phyloP scores from a whole-genome alignment of 2,113 vertebrate species.

The Centropus unirufus region DNA sequence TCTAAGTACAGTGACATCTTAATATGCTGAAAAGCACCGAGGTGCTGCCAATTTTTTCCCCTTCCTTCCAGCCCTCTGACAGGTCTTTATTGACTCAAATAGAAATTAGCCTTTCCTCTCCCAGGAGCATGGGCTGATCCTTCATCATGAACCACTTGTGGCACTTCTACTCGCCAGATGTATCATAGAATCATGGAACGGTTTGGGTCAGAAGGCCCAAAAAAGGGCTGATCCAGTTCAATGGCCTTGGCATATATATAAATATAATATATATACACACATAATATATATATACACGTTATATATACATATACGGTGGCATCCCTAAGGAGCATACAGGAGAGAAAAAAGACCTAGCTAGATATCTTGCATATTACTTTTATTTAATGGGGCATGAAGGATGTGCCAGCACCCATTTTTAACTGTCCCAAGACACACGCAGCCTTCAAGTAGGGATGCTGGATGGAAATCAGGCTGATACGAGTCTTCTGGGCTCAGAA shows the following conservation, averaged over 20 bases:
- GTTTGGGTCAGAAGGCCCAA: too few relatives aligned
- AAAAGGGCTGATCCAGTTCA: too few relatives aligned
- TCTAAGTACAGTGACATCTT: background rate
- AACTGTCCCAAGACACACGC: accelerated
- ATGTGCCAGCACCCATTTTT: background rate
- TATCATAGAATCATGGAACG: too few relatives aligned
- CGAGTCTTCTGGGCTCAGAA: background rate
- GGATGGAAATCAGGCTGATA: background rate
- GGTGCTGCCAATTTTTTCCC: background rate
- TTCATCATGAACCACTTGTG: accelerated
- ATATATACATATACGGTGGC: too few relatives aligned
- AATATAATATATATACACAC: too few relatives aligned
- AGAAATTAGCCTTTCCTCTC: background rate
- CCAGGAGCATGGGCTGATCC: accelerated
- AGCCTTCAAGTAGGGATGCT: background rate
- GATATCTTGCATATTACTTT: background rate
- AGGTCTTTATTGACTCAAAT: background rate
- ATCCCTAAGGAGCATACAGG: background rate
- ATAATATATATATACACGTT: too few relatives aligned
- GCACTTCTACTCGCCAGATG: accelerated
- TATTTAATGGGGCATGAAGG: background rate
- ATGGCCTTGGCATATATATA: too few relatives aligned
- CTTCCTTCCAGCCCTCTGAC: background rate
- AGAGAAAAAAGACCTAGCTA: background rate
- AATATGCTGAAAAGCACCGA: background rate